Percentiles rank a stretch among this genome's conserved stretches.
Evolutionary conservation across 2,113 vertebrate species (phyloP).

Genomic region (Microtus oregoni): DNA sequence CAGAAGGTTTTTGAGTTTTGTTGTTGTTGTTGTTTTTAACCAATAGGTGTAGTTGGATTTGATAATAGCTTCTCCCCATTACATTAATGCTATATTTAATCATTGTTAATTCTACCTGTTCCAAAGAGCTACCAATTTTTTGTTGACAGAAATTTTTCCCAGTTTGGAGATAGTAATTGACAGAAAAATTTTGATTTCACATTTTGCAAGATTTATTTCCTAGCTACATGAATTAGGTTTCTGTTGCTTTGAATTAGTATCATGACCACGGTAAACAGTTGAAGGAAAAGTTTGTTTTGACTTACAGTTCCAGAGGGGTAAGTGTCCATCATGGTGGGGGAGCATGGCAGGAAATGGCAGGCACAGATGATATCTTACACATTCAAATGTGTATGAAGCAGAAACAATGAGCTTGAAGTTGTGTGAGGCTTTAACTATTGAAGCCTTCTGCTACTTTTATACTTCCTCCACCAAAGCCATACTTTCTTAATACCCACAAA

Average conservation of each 20-base stretch:
- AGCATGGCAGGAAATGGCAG: too few species aligned
- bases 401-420: not conserved
- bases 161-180: not conserved
- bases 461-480: not conserved
- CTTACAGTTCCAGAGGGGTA: not conserved
- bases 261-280: not conserved
- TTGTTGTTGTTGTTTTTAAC: not conserved
- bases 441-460: not conserved
- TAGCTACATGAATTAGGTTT: not conserved
- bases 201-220: not conserved
- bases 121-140: not conserved
- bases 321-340: not conserved
- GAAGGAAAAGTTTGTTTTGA: not conserved
- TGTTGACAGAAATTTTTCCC: not conserved
- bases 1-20: not conserved
- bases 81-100: not conserved
- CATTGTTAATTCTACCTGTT: not conserved
- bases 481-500: too few species aligned
- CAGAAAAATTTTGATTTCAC: constrained; percentile 4
- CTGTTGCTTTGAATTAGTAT: not conserved
- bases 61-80: not conserved
- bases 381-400: too few species aligned
- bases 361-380: too few species aligned
- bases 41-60: not conserved
- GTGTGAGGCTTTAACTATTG: not conserved